phyloP scores from a whole-genome alignment of 2,888 invertebrate species.

The Brachypalpus laphriformis region DNA sequence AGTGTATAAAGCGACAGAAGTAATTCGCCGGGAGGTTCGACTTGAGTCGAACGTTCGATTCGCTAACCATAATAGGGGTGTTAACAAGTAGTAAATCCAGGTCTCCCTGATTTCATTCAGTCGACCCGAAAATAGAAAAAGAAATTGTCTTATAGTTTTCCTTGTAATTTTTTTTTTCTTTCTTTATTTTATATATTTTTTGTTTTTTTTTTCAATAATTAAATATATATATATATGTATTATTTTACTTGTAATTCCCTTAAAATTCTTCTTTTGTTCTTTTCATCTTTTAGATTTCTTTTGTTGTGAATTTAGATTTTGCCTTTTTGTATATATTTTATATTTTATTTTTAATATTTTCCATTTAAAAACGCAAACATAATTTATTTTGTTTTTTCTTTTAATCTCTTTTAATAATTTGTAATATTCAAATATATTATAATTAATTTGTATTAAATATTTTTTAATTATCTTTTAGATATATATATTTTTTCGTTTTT shows the following conservation, averaged over 20 bases:
- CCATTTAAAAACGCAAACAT: constrained; percentile 55
- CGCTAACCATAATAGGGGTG: no score
- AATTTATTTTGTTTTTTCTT: constrained; percentile 26
- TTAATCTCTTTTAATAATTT: constrained; percentile 36
- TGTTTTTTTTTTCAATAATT: constrained; percentile 46
- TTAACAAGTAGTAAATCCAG: no score
- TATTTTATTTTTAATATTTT: constrained; percentile 20
- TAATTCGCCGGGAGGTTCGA: no score
- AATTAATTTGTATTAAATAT: constrained; percentile 60
- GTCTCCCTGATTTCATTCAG: no score
- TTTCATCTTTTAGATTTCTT: constrained; percentile 52
- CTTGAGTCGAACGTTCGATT: no score
- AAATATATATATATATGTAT: constrained; percentile 66
- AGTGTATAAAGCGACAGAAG: no score
- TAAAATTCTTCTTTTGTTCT: constrained; percentile 48
- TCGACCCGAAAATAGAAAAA: no score
- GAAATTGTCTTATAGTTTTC: no score
- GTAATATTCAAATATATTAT: constrained; percentile 59
- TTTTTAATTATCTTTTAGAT: constrained; percentile 54
- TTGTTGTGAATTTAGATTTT: constrained; percentile 25
- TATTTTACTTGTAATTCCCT: constrained; percentile 62
- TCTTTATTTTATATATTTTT: constrained; percentile 23
- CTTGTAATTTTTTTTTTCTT: constrained; percentile 46
- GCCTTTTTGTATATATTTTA: constrained; percentile 13
- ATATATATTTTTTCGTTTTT: no score